These are phyloP conservation scores for Hoplodrina blanda DNA, from an alignment of 2,888 invertebrate genomes.

Conservation along the genomic window DNA sequence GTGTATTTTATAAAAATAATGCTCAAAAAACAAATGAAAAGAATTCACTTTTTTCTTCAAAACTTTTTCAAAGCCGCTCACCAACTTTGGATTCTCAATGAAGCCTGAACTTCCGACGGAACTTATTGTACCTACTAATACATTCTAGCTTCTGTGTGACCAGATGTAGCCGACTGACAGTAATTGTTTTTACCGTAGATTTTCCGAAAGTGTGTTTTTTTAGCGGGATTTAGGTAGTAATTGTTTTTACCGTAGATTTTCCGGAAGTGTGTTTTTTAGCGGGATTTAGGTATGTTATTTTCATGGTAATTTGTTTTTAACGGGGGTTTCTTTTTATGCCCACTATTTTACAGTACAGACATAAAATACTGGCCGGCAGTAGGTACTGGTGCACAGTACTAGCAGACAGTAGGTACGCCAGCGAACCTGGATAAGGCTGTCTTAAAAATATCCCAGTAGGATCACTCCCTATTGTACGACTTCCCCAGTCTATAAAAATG, in stretches of 20 bases:
- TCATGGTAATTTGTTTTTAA: background rate
- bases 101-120: conserved; percentile 2
- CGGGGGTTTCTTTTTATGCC: background rate
- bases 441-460: background rate
- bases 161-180: background rate
- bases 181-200: background rate
- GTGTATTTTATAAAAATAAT: background rate
- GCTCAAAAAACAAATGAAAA: background rate
- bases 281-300: background rate
- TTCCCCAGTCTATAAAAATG: background rate
- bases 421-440: no score
- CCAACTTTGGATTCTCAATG: conserved; percentile 1
- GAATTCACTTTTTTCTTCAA: background rate
- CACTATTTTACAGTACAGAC: background rate
- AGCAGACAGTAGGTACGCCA: background rate
- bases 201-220: background rate
- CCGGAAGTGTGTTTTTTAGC: background rate
- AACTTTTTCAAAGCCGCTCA: background rate
- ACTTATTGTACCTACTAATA: conserved; percentile 3
- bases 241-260: background rate
- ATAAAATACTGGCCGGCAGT: background rate
- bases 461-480: conserved; percentile 11
- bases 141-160: background rate
- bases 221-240: background rate
- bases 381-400: background rate